Evolutionary conservation across 2,888 invertebrate species (phyloP), one percentile per base, ranked within the genome.

Genomic region (Pristionchus arcanus): DNA sequence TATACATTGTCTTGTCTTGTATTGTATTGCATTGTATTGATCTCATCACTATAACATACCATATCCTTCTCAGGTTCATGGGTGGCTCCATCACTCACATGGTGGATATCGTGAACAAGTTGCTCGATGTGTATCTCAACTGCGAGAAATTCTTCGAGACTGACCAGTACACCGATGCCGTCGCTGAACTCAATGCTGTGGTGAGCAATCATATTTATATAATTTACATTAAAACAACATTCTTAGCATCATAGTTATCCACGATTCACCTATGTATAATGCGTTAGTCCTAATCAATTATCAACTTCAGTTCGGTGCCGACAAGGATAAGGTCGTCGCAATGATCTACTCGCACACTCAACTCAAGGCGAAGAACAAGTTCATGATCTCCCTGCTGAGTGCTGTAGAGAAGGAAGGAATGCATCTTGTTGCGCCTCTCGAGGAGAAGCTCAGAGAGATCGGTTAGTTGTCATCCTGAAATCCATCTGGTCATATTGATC

Each of bases 331-430:
- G 63, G 93, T 94, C 16, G 95, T 95, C 21, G 91, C 93, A 15
- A 93, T 92, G 86, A 94, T 95, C 90, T 95, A 95, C 91, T 95
- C 95, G 66, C 95, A 95, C 90, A 94, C 94, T 11, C 93, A 93
- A 83, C 91, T 94, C 81, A 91, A 91, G 53, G 92, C 91, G 9
- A 92, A 93, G 91, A 92, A 92, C 91, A 77, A 91, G 89, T 91
- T 93, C 71, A 90, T 93, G 90, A 89, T 91, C 53, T 90, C 92
- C 19, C 90, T 93, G 25, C 91, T 93, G 66, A 91, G 91, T 53
- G 91, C 91, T 7, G 90, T 91, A 1, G 59, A 90, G 90, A 86
- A 87, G 63, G 53, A 68, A 19, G 90, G 90, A 15, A 90, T 90
- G 90, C 87, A 90, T 49, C 90, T 90, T n/a, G 90, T 90, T 5